Percentiles rank a stretch among this genome's conserved stretches.
These are phyloP conservation scores for Latheticus oryzae DNA, from an alignment of 2,888 invertebrate species.

Conservation along the genomic window DNA sequence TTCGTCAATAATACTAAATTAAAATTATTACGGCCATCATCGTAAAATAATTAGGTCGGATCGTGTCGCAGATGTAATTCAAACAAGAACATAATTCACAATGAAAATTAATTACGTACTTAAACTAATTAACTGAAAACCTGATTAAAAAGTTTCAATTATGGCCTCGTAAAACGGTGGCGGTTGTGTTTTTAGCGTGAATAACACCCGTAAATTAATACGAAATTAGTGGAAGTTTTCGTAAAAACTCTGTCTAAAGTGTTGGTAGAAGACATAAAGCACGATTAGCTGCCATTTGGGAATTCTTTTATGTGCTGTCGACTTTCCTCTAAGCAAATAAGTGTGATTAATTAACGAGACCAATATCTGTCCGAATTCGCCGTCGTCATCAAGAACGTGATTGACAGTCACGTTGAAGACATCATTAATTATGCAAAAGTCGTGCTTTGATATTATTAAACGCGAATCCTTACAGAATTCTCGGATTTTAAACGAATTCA, in stretches of 20 bases:
- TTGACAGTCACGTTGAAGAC: conserved; percentile 21
- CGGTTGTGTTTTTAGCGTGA: conserved; percentile 27
- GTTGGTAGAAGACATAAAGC: conserved; percentile 8
- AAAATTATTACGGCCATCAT: conserved; percentile 2
- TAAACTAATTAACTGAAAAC: conserved; percentile 37
- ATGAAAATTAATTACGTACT: conserved; percentile 36
- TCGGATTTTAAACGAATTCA: too few species aligned
- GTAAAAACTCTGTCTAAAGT: conserved; percentile 16
- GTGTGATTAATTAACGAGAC: conserved; percentile 19
- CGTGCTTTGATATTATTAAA: conserved; percentile 30
- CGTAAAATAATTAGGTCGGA: conserved; percentile 16
- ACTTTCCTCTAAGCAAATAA: too few species aligned
- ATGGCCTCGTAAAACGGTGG: conserved; percentile 26
- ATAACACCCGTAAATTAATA: conserved; percentile 35
- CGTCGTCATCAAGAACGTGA: conserved; percentile 41
- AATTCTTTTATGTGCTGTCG: not conserved
- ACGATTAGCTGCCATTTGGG: conserved; percentile 3
- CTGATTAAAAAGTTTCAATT: conserved; percentile 37
- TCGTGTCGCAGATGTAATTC: conserved; percentile 27
- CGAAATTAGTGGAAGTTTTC: conserved; percentile 30
- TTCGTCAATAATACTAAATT: conserved; percentile 7
- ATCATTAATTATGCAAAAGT: conserved; percentile 20
- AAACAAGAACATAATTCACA: conserved; percentile 30
- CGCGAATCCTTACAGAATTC: conserved; percentile 17
- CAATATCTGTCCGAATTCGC: conserved; percentile 34